Conservation (phyloP, 2,113 vertebrate species). For the Muntiacus muntjak region DNA sequence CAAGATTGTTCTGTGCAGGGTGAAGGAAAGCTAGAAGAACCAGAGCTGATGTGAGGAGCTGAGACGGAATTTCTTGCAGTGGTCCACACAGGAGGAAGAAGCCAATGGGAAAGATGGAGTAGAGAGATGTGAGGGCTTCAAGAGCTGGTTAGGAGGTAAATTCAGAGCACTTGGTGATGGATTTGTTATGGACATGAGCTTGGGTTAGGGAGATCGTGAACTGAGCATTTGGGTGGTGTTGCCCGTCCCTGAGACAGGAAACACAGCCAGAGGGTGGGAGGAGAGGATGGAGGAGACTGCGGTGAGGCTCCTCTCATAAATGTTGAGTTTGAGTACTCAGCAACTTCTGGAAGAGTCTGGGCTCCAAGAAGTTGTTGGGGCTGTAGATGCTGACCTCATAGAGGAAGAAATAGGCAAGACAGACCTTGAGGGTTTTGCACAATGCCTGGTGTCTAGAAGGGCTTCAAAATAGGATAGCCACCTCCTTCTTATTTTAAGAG, state of each 20-base stretch:
- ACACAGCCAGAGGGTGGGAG: neutral
- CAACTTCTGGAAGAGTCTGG: neutral
- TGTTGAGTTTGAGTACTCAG: neutral
- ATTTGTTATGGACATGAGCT: neutral
- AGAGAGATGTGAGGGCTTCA: neutral
- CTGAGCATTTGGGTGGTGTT: rapidly evolving
- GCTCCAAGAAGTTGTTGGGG: neutral
- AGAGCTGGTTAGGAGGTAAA: neutral
- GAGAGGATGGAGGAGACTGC: neutral
- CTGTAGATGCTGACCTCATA: neutral
- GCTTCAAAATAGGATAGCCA: neutral
- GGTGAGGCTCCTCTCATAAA: neutral
- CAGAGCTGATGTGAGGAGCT: neutral
- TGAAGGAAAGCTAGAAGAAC: neutral
- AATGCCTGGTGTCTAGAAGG: too few species aligned
- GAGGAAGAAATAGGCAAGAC: neutral
- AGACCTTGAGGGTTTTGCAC: neutral
- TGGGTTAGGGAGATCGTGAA: too few species aligned
- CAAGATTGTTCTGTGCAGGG: neutral
- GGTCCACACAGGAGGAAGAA: neutral
- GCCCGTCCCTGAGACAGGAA: neutral
- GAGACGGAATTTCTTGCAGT: neutral
- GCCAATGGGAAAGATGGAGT: rapidly evolving
- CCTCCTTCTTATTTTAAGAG: neutral
- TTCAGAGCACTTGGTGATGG: neutral